Conservation (phyloP, 1,140 invertebrate genomes). For the Philopotamus ludificatus region DNA sequence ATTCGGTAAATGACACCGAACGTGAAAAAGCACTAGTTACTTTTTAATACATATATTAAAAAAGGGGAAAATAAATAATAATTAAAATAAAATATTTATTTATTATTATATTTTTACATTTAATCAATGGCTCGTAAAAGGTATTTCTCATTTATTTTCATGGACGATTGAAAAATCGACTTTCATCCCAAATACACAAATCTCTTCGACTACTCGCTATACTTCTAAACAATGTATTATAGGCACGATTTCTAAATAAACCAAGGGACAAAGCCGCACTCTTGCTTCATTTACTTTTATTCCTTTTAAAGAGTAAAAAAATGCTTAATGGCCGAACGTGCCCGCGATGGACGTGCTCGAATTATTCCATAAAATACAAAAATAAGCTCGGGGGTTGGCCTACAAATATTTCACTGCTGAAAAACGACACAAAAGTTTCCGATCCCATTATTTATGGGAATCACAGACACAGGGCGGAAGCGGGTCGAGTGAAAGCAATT, state of each 20-base stretch:
- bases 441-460: conserved; percentile 20
- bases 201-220: background rate
- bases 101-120: no score
- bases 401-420: conserved; percentile 18
- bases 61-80: no score
- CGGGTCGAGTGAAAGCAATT: conserved; percentile 6
- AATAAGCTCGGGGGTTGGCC: background rate
- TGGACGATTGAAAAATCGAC: no score
- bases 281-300: conserved; percentile 21
- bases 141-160: no score
- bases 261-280: conserved; percentile 10
- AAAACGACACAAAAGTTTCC: conserved; percentile 27
- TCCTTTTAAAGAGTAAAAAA: conserved; percentile 3
- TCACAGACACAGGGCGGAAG: conserved; percentile 1
- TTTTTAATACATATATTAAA: no score
- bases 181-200: no score
- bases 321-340: background rate
- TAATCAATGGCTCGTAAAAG: no score
- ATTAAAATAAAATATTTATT: no score
- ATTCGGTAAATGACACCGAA: no score
- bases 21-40: no score
- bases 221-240: background rate
- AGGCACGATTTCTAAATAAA: conserved; percentile 19
- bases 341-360: background rate
- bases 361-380: conserved; percentile 25